Percentiles rank a stretch among this genome's conserved stretches.
Evolutionary conservation across 2,797 vertebrate species (phyloP).

Genomic region (Pampus argenteus): DNA sequence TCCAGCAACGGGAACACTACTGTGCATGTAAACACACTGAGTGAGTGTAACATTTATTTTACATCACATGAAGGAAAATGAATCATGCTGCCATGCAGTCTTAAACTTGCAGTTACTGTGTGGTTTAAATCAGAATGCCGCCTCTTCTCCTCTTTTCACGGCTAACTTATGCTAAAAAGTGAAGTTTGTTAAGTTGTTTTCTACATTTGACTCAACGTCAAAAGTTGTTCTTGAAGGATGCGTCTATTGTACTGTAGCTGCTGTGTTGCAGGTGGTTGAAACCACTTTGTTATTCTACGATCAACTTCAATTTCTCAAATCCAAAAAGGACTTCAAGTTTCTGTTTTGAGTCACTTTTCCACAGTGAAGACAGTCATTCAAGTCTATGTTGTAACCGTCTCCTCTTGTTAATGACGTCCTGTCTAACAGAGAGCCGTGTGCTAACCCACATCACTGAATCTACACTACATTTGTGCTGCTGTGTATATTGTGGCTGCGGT

Average conservation of each 20-base stretch:
- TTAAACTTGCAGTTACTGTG: conserved; percentile 4
- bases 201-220: conserved; percentile 3
- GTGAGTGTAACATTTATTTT: conserved; percentile 5
- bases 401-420: conserved; percentile 1
- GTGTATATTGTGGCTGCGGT: conserved; percentile 38
- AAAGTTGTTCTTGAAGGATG: conserved; percentile 36
- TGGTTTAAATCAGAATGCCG: not conserved
- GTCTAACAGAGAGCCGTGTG: conserved; percentile 47
- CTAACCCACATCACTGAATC: conserved; percentile 41
- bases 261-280: not conserved
- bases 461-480: conserved; percentile 53
- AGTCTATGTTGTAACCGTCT: not conserved
- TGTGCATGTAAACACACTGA: not conserved
- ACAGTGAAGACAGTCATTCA: not conserved
- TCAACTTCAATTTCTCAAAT: not conserved
- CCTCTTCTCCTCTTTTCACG: conserved; percentile 10
- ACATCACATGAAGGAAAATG: conserved; percentile 15
- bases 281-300: not conserved
- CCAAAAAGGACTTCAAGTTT: not conserved
- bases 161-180: not conserved
- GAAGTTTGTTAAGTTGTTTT: conserved; percentile 15
- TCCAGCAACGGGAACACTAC: not conserved
- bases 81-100: conserved; percentile 18
- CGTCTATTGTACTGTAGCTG: not conserved
- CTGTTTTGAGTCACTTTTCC: not conserved